Percentiles rank a stretch among this genome's conserved stretches.
These are phyloP conservation scores for Vicugna pacos DNA, from an alignment of 2,113 vertebrate species.

Conservation along the genomic window DNA sequence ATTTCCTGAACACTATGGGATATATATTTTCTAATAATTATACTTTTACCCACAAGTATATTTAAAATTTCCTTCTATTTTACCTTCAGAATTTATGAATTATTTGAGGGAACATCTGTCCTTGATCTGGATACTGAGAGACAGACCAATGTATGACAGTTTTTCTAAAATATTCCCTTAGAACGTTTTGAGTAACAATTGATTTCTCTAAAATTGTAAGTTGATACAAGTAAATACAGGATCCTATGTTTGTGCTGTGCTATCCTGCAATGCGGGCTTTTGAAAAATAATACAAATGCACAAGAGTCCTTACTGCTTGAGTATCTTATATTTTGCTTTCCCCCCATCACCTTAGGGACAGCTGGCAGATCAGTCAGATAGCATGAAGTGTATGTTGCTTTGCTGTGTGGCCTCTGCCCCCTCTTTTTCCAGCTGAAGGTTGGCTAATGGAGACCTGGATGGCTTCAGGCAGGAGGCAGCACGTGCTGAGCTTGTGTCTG, in stretches of 20 bases:
- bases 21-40: conserved; percentile 49
- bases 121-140: conserved; percentile 19
- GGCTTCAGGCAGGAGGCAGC: not conserved
- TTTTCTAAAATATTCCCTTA: conserved; percentile 39
- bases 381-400: not conserved
- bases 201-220: conserved; percentile 43
- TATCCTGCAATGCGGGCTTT: not conserved
- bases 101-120: conserved; percentile 33
- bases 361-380: not conserved
- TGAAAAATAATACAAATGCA: conserved; percentile 8
- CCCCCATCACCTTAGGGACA: conserved; percentile 25
- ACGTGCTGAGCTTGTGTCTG: not conserved
- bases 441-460: not conserved
- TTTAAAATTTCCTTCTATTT: conserved; percentile 6
- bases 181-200: conserved; percentile 20
- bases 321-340: conserved; percentile 9
- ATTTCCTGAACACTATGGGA: not conserved
- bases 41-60: not conserved
- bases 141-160: not conserved
- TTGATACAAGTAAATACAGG: not conserved
- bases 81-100: conserved; percentile 5
- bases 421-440: conserved; percentile 29
- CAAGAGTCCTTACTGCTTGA: not conserved
- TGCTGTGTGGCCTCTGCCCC: not conserved
- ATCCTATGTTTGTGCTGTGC: not conserved